Base-by-base conservation (phyloP, 2,113 vertebrate species). In the Ammospiza nelsoni region DNA sequence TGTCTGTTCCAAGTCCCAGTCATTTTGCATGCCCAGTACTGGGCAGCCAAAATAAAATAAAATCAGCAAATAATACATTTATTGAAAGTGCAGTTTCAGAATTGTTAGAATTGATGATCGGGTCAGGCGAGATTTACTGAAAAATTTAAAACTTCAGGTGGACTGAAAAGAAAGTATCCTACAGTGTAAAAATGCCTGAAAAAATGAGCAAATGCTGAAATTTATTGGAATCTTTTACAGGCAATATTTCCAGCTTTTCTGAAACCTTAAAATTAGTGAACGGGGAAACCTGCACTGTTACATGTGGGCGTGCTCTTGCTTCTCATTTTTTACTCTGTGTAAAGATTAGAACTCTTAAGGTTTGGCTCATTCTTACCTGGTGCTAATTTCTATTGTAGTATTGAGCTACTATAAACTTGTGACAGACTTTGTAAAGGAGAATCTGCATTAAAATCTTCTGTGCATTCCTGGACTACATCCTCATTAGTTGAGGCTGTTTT, bases 401-500 rank as follows among this genome's bases (percentile, higher is more conserved):
- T 2, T 46, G 23, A 95, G 35, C 12, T 29, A 12, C 39, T 71
- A 0, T 28, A 89, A 63, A 25, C 6, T 73, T 39, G 23, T 54
- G 37, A 21, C 21, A 55, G 21, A 20, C 9, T 21, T 67, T 89
- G 7, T 63, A 31, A 81, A 72, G 29, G 43, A n/a, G 24, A 65
- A 63, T 33, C 67, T 67, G n/a, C 49, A 31, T 80, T 4, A 58
- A 80, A 49, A 8, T 43, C 3, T 35, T 77, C 31, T 57, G 3
- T 66, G 6, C 25, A 9, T 39, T 91, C 62, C 33, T 61, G 48
- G 28, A 46, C 8, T 20, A 3, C 10, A 7, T 44, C 31, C 46
- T 89, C 22, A 41, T 25, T 15, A 2, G 7, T 11, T 43, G 8
- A 59, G 14, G 20, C 4, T 10, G 13, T 33, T 33, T 0, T 2